Conservation (phyloP, 2,113 vertebrate genomes). For the Fregata magnificens region DNA sequence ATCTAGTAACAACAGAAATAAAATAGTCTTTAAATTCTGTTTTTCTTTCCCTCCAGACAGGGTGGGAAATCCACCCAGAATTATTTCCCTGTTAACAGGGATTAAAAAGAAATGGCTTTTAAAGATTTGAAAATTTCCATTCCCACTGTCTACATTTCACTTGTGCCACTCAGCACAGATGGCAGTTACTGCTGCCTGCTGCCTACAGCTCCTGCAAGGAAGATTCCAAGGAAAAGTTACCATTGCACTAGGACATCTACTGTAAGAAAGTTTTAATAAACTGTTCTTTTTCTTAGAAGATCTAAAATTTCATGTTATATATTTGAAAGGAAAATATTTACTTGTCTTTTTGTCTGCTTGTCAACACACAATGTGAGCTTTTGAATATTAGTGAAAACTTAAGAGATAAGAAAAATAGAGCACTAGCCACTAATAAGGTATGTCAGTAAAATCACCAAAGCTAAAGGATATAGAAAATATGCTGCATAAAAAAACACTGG, state of each 20-base stretch:
- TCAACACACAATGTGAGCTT: background rate
- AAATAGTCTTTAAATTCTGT: background rate
- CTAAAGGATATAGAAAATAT: background rate
- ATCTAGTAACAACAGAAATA: background rate
- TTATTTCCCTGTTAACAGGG: background rate
- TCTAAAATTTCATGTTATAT: background rate
- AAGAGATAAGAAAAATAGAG: background rate
- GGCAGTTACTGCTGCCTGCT: too few relatives aligned
- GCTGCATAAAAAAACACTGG: background rate
- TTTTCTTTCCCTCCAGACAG: background rate
- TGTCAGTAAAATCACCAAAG: background rate
- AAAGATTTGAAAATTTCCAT: background rate
- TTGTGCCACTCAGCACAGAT: background rate
- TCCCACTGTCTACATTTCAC: rapidly evolving
- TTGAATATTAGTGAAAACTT: background rate
- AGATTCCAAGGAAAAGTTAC: background rate
- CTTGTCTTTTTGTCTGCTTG: background rate
- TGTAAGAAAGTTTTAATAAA: background rate
- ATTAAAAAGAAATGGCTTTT: background rate
- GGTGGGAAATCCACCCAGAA: background rate
- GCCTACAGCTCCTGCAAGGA: background rate
- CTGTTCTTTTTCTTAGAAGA: background rate
- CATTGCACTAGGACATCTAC: background rate
- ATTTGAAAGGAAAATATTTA: background rate
- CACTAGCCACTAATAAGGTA: background rate